A percentile compares a stretch with the other conserved stretches of the same genome.
Evolutionary conservation across 2,113 vertebrate species (phyloP).

Genomic region (Psephotus haematonotus): DNA sequence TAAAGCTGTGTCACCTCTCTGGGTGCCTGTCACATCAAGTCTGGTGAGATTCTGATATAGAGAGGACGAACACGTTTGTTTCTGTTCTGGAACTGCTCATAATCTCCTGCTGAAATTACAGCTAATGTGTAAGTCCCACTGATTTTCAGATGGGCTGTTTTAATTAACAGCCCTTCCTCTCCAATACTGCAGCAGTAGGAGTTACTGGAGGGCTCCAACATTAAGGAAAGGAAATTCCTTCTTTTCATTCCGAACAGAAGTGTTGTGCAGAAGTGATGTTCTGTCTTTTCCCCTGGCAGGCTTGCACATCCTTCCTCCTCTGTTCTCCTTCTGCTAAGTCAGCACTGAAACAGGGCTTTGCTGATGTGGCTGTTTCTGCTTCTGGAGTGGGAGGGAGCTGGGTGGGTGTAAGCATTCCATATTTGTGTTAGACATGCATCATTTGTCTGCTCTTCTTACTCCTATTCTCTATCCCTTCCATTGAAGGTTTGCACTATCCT

Average conservation of each 20-base stretch:
- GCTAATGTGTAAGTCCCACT: neutral
- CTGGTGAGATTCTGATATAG: neutral
- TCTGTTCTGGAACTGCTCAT: neutral
- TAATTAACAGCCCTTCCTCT: neutral
- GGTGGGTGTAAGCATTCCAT: accelerated
- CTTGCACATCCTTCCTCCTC: neutral
- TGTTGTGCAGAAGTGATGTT: neutral
- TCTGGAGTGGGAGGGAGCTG: neutral
- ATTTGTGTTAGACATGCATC: neutral
- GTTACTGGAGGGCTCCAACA: neutral
- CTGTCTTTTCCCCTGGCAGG: neutral
- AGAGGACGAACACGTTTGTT: neutral
- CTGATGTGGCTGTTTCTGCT: neutral
- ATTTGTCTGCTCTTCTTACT: neutral
- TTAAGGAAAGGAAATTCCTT: neutral
- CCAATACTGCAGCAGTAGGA: neutral
- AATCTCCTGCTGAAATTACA: neutral
- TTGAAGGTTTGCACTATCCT: neutral
- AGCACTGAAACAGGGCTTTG: neutral
- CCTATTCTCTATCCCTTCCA: neutral
- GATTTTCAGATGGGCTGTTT: neutral
- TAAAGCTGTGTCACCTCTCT: neutral
- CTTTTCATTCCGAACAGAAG: accelerated
- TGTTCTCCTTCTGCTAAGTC: neutral
- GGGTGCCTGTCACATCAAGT: neutral